Conservation (phyloP, 2,113 vertebrate species). For the Ancistrus triradiatus region DNA sequence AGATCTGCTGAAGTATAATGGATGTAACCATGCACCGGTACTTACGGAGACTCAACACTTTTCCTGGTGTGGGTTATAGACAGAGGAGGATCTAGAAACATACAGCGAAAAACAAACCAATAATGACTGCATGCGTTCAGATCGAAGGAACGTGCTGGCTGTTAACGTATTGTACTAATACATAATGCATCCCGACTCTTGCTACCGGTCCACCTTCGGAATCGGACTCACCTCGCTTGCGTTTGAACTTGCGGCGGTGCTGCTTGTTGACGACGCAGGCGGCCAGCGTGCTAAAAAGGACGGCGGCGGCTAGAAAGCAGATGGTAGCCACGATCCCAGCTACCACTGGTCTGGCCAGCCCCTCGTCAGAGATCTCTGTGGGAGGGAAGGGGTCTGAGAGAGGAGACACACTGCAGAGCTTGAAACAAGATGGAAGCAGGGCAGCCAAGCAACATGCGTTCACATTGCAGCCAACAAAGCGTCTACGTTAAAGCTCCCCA, state of each 20-base stretch:
- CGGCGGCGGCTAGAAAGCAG: slow-evolving; percentile 94
- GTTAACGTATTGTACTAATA: background rate
- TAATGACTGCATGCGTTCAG: slow-evolving; percentile 4
- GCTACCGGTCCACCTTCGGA: background rate
- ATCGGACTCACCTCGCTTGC: slow-evolving; percentile 84
- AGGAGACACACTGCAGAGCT: slow-evolving; percentile 38
- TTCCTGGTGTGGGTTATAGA: slow-evolving; percentile 99
- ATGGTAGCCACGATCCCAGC: slow-evolving; percentile 97
- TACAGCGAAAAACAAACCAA: slow-evolving; percentile 49
- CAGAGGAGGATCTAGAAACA: slow-evolving; percentile 90
- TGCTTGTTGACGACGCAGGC: slow-evolving; percentile 98
- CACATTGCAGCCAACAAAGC: slow-evolving; percentile 33
- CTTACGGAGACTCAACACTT: slow-evolving; percentile 99
- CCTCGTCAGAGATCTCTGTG: slow-evolving; percentile 88
- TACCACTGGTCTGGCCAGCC: slow-evolving; percentile 90
- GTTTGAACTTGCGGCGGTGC: slow-evolving; percentile 93
- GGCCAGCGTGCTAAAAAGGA: slow-evolving; percentile 95
- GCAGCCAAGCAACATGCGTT: slow-evolving; percentile 36
- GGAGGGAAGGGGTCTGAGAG: slow-evolving; percentile 87
- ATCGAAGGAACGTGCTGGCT: background rate
- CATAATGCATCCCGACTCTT: background rate
- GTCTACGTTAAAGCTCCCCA: slow-evolving; percentile 12
- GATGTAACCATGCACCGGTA: slow-evolving; percentile 52
- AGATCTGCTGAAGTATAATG: slow-evolving; percentile 32
- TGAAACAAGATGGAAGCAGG: slow-evolving; percentile 41